Evolutionary conservation across 2,113 vertebrate species (phyloP).

Genomic region (Picathartes gymnocephalus): DNA sequence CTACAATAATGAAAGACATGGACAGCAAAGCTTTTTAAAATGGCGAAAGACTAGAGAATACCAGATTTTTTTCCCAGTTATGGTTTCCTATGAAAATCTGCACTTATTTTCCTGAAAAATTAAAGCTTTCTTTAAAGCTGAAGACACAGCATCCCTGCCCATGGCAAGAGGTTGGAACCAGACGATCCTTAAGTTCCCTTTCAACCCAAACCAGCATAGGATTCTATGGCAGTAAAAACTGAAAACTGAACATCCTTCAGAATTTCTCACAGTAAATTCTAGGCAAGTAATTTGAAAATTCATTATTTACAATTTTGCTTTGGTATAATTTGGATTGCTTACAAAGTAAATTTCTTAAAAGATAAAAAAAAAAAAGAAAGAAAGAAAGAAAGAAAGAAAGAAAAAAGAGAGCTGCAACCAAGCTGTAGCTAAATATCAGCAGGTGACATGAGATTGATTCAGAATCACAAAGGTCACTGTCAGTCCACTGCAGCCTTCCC

Average conservation of each 20-base stretch:
- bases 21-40: not conserved
- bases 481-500: not conserved
- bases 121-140: not conserved
- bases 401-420: not conserved
- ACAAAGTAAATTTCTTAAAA: not conserved
- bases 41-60: not conserved
- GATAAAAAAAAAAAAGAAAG: not conserved
- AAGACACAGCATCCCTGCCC: not conserved
- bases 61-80: not conserved
- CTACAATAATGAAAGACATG: not conserved
- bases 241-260: not conserved
- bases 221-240: not conserved
- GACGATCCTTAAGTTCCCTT: not conserved
- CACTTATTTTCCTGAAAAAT: not conserved
- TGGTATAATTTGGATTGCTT: not conserved
- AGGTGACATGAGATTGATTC: not conserved
- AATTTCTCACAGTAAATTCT: not conserved
- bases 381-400: too few relatives aligned
- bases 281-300: not conserved
- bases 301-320: not conserved
- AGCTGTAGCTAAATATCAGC: not conserved
- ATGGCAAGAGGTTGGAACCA: not conserved
- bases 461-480: not conserved
- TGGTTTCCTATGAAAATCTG: not conserved
- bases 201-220: not conserved